Conservation (phyloP, 2,797 vertebrate genomes). For the Danio aesculapii region DNA sequence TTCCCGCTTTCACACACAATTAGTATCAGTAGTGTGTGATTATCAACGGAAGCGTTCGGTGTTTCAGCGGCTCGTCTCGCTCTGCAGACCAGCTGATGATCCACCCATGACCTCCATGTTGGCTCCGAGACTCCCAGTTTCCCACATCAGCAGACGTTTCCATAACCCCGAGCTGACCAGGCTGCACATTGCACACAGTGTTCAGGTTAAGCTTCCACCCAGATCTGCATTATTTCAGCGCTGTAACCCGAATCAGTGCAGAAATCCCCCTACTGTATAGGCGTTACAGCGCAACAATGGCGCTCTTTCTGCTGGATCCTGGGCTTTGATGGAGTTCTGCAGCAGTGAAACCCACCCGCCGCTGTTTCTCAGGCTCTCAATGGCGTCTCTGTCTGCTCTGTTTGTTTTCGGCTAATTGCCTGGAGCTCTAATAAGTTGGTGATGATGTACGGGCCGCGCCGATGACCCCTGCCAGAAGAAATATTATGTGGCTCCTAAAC, state of each 20-base stretch:
- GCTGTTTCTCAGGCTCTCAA: slow-evolving; percentile 77
- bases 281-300: slow-evolving; percentile 89
- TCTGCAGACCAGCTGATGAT: slow-evolving; percentile 72
- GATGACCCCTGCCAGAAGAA: slow-evolving; percentile 91
- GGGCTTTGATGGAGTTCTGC: slow-evolving; percentile 89
- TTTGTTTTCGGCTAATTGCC: slow-evolving; percentile 99
- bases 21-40: slow-evolving; percentile 76
- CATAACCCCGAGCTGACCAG: slow-evolving; percentile 90
- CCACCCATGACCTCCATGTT: slow-evolving; percentile 79
- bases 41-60: slow-evolving; percentile 74
- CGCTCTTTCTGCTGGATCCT: slow-evolving; percentile 88
- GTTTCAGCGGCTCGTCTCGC: slow-evolving; percentile 71
- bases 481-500: slow-evolving; percentile 86
- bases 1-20: slow-evolving; percentile 66
- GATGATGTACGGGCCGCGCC: slow-evolving; percentile 92
- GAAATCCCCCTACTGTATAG: slow-evolving; percentile 89
- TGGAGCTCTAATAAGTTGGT: slow-evolving; percentile 99
- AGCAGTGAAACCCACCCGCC: slow-evolving; percentile 88
- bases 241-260: slow-evolving; percentile 93
- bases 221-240: slow-evolving; percentile 78
- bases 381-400: slow-evolving; percentile 93
- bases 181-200: slow-evolving; percentile 80
- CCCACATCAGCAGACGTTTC: slow-evolving; percentile 61
- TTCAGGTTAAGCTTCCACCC: slow-evolving; percentile 88
- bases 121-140: slow-evolving; percentile 52